Evolutionary conservation across 2,113 vertebrate species (phyloP).

Genomic region (Epinephelus moara): DNA sequence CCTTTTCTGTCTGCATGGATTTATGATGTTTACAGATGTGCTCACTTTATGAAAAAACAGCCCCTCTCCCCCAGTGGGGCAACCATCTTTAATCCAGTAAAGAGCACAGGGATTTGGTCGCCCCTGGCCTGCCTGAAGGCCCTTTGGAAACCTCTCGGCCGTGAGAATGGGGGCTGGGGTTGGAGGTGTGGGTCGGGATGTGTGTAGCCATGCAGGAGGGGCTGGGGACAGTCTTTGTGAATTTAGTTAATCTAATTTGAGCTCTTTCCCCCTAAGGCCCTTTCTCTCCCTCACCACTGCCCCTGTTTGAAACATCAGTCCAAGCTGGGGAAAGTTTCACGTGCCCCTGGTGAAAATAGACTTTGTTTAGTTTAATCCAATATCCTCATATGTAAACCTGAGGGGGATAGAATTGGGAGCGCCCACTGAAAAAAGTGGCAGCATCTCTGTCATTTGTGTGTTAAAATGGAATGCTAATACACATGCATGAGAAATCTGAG

Average conservation of each 20-base stretch:
- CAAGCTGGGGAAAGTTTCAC: slow-evolving; percentile 69
- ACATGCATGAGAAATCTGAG: slow-evolving; percentile 2
- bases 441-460: slow-evolving; percentile 47
- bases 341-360: slow-evolving; percentile 69
- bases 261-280: slow-evolving; percentile 74
- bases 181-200: slow-evolving; percentile 78
- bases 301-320: slow-evolving; percentile 70
- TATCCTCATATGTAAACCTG: slow-evolving; percentile 68
- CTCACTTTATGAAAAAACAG: slow-evolving; percentile 65
- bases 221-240: slow-evolving; percentile 83
- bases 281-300: slow-evolving; percentile 53
- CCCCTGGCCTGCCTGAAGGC: slow-evolving; percentile 75
- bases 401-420: slow-evolving; percentile 38
- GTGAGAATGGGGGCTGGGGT: slow-evolving; percentile 77
- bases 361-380: slow-evolving; percentile 80
- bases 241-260: slow-evolving; percentile 85
- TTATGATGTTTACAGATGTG: slow-evolving; percentile 80
- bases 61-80: slow-evolving; percentile 40
- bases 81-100: slow-evolving; percentile 80
- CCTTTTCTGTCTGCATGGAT: slow-evolving; percentile 47
- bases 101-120: slow-evolving; percentile 78
- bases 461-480: slow-evolving; percentile 24
- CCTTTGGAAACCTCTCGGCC: slow-evolving; percentile 81
- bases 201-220: slow-evolving; percentile 75
- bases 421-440: slow-evolving; percentile 35